Evolutionary conservation across 2,113 vertebrate genomes (phyloP).

Genomic region (Psophia crepitans): DNA sequence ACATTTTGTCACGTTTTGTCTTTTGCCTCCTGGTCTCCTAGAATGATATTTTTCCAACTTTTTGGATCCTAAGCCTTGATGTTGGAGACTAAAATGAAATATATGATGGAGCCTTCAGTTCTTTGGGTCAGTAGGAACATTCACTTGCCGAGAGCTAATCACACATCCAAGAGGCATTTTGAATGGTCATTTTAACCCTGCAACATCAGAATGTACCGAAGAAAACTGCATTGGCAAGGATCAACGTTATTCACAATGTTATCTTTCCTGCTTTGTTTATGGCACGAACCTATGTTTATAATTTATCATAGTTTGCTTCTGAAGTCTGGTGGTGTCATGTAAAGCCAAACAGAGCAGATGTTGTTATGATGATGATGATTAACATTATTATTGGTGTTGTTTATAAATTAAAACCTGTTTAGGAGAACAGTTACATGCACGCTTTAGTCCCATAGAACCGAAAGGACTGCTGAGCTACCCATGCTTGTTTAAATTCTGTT

Average conservation of each 20-base stretch:
- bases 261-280: not conserved
- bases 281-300: not conserved
- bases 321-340: not conserved
- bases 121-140: not conserved
- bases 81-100: not conserved
- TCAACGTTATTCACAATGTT: not conserved
- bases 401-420: not conserved
- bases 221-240: not conserved
- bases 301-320: not conserved
- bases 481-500: not conserved
- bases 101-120: not conserved
- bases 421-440: not conserved
- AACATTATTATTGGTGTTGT: not conserved
- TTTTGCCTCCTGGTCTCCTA: not conserved
- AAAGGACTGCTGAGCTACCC: not conserved
- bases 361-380: not conserved
- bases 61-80: not conserved
- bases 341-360: conserved; percentile 16
- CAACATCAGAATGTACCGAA: not conserved
- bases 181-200: not conserved
- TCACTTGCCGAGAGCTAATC: not conserved
- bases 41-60: not conserved
- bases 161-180: not conserved
- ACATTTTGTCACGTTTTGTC: not conserved
- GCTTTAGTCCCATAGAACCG: not conserved